These are phyloP conservation scores for Panopea generosa DNA, from an alignment of 2,888 invertebrate genomes.

Conservation along the genomic window DNA sequence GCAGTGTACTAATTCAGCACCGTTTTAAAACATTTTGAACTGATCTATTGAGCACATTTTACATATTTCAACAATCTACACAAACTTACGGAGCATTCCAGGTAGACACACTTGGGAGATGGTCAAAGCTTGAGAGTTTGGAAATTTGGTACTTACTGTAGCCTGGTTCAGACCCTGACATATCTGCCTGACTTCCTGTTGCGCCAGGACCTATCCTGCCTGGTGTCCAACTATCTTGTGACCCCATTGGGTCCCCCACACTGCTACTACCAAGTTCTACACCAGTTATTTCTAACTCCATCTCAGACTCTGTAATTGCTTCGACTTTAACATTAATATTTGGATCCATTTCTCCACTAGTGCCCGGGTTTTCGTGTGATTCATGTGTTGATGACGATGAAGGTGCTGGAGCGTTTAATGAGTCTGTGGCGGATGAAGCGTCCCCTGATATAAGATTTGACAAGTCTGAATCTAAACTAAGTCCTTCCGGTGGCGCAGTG, in stretches of 20 bases:
- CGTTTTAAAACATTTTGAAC: too few relatives aligned
- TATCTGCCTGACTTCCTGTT: conserved; percentile 11
- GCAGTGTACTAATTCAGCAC: too few relatives aligned
- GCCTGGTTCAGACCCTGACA: conserved; percentile 2
- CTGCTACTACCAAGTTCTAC: conserved; percentile 36
- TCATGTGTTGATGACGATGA: background rate
- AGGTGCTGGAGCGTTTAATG: background rate
- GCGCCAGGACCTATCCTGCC: conserved; percentile 18
- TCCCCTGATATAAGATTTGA: conserved; percentile 34
- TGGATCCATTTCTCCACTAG: conserved; percentile 13
- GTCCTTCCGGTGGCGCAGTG: conserved; percentile 21
- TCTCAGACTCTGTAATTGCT: conserved; percentile 36
- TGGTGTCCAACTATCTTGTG: conserved; percentile 10
- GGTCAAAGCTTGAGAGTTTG: too few relatives aligned
- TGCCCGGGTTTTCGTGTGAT: background rate
- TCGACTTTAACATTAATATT: conserved; percentile 45
- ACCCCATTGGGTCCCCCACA: conserved; percentile 13
- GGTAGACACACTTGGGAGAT: too few relatives aligned
- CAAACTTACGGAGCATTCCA: too few relatives aligned
- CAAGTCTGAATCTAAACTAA: conserved; percentile 44
- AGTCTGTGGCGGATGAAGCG: background rate
- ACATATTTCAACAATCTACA: too few relatives aligned
- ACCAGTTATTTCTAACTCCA: conserved; percentile 55
- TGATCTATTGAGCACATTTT: too few relatives aligned
- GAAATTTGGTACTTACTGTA: conserved; percentile 15